Evolutionary conservation across 2,113 vertebrate genomes (phyloP), one percentile per base, ranked within the genome.

Genomic region (Apaloderma vittatum): DNA sequence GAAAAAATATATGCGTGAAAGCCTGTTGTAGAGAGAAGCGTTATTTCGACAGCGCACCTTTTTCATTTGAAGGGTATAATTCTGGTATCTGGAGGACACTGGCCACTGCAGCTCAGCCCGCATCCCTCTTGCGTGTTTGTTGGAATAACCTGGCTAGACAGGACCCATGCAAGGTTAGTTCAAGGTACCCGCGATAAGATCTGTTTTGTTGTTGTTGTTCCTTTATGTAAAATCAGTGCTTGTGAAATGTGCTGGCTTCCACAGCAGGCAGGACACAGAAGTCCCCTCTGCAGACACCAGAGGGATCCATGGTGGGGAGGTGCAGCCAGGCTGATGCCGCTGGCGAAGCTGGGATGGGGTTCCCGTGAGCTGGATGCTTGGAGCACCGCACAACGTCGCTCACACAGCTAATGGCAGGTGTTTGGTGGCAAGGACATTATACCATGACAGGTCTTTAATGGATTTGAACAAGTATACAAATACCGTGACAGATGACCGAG

Each of bases 141-240:
- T 88, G 71, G 83, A 93, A 80, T 77, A 88, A 75, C 82, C 83
- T 86, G 86, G 90, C 83, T 78, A 81, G 92, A 22, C 76, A 84
- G 86, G 67, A 78, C 83, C 65, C 36, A n/a, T 0, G 0, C 86
- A 93, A 95, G 92, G 88, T 94, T 85, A 87, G 80, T 55, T 96
- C 93, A 96, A 97, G 86, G 91, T 94, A 85, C 54, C 15, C 3
- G 66, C 0, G 70, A 96, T 94, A 94, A 95, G 36, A 97, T 91
- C 65, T 85, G 23, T 26, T 32, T 11, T 70, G 8, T 52, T 71
- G 22, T 45, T 93, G 15, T 73, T 93, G 26, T 70, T 94, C 67
- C 73, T 65, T 76, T 40, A 27, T 82, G 83, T 85, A 91, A 89
- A 24, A 79, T 54, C 49, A 46, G 36, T 0, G 37, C 79, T 68